Percentiles rank a stretch among this genome's conserved stretches.
Evolutionary conservation across 2,113 vertebrate species (phyloP).

Genomic region (Eubucco bourcierii): DNA sequence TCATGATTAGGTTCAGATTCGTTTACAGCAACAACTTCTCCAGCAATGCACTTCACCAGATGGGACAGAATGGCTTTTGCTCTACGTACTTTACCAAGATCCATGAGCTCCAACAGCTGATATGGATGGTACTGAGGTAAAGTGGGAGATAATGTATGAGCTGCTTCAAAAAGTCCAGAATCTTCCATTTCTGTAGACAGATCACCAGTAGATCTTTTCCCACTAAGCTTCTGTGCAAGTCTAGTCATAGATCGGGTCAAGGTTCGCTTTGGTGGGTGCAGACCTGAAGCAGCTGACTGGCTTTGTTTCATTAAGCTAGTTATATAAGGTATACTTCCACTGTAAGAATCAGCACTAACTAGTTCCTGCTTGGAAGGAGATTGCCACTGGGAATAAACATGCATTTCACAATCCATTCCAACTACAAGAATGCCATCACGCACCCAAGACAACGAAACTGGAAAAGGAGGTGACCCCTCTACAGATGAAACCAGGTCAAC

Average conservation of each 20-base stretch:
- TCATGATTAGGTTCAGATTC: conserved; percentile 81
- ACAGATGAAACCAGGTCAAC: conserved; percentile 93
- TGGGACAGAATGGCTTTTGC: conserved; percentile 97
- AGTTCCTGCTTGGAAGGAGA: conserved; percentile 78
- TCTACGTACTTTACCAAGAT: conserved; percentile 92
- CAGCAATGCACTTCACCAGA: conserved; percentile 96
- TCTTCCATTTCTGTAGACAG: conserved; percentile 90
- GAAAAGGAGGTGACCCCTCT: conserved; percentile 89
- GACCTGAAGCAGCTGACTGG: conserved; percentile 76
- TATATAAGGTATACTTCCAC: conserved; percentile 84
- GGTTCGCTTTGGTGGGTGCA: conserved; percentile 81
- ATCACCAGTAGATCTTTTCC: conserved; percentile 87
- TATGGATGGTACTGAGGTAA: conserved; percentile 97
- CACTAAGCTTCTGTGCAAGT: conserved; percentile 95
- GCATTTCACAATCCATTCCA: conserved; percentile 99
- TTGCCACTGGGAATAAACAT: conserved; percentile 98
- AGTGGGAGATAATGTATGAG: conserved; percentile 90
- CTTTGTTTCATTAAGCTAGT: conserved; percentile 82
- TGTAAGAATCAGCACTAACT: conserved; percentile 66
- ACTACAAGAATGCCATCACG: conserved; percentile 96
- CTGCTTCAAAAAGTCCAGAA: conserved; percentile 95
- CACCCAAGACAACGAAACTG: conserved; percentile 96
- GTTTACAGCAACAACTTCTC: conserved; percentile 90
- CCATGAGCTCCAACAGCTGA: conserved; percentile 95
- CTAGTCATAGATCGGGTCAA: conserved; percentile 93